Conservation (phyloP, 2,888 invertebrate genomes). For the Arrhopalites spinosus region DNA sequence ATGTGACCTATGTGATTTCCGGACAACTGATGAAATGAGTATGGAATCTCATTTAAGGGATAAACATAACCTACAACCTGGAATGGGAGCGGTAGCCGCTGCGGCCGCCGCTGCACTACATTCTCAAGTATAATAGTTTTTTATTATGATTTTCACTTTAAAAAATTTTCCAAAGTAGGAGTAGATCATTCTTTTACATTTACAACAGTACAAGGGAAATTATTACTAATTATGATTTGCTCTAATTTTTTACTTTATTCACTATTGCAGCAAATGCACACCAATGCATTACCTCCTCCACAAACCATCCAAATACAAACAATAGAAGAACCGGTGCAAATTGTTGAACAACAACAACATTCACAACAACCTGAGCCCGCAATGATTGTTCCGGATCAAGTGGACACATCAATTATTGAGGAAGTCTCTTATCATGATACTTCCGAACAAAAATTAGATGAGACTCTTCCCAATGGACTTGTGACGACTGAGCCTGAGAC, state of each 20-base stretch:
- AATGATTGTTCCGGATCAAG: conserved; percentile 24
- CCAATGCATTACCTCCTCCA: conserved; percentile 12
- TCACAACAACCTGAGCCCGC: conserved; percentile 7
- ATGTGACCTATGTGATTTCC: conserved; percentile 58
- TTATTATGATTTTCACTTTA: neutral
- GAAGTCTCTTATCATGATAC: conserved; percentile 17
- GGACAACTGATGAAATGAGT: conserved; percentile 57
- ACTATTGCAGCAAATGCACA: conserved; percentile 17
- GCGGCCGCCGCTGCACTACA: conserved; percentile 51
- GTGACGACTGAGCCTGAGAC: conserved; percentile 62
- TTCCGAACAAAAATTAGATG: conserved; percentile 8
- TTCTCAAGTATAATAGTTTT: conserved; percentile 15
- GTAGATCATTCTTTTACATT: neutral
- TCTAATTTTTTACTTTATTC: neutral
- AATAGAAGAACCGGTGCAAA: conserved; percentile 15
- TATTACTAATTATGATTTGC: too few relatives aligned
- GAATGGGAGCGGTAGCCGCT: conserved; percentile 55
- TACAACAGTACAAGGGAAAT: neutral
- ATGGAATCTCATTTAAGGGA: conserved; percentile 57
- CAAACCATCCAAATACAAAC: conserved; percentile 25
- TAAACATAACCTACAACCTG: conserved; percentile 56
- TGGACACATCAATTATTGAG: conserved; percentile 13
- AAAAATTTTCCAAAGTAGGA: neutral
- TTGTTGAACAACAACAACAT: conserved; percentile 17
- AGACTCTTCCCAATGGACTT: conserved; percentile 54